These are phyloP conservation scores for Lomographa bimaculata DNA, from an alignment of 2,888 invertebrate species.

Conservation along the genomic window DNA sequence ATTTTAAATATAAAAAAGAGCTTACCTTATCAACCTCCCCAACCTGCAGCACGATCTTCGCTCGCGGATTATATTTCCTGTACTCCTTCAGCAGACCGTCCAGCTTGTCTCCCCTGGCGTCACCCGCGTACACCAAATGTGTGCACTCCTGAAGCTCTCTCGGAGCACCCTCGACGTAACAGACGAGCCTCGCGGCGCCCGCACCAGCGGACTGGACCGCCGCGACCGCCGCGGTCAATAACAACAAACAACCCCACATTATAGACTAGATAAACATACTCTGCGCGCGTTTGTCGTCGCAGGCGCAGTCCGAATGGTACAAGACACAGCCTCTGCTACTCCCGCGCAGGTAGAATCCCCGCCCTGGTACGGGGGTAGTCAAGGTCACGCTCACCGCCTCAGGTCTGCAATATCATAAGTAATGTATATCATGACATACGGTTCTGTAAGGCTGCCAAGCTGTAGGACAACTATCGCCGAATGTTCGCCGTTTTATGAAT, in stretches of 20 bases:
- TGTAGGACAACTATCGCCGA: constrained; percentile 33
- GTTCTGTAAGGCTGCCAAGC: constrained; percentile 39
- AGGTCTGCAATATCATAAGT: constrained; percentile 21
- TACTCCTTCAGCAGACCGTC: constrained; percentile 72
- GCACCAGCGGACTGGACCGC: constrained; percentile 65
- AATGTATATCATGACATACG: constrained; percentile 21
- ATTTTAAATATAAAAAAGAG: not conserved
- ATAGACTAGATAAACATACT: constrained; percentile 36
- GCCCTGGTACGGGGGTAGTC: constrained; percentile 52
- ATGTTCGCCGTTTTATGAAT: constrained; percentile 19
- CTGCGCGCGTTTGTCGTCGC: constrained; percentile 69
- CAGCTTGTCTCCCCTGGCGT: constrained; percentile 70
- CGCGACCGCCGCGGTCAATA: constrained; percentile 57
- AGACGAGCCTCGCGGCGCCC: constrained; percentile 74
- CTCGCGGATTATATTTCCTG: constrained; percentile 70
- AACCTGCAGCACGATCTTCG: constrained; percentile 82
- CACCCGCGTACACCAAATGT: constrained; percentile 76
- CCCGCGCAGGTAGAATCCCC: constrained; percentile 70
- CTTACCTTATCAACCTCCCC: constrained; percentile 84
- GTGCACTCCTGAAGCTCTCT: constrained; percentile 72
- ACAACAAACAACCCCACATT: constrained; percentile 71
- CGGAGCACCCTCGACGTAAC: constrained; percentile 66
- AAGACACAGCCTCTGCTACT: constrained; percentile 44
- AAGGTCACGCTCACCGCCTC: constrained; percentile 70
- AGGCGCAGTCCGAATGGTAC: constrained; percentile 70